Percentiles rank a stretch among this genome's conserved stretches.
phyloP scores from a whole-genome alignment of 1,140 invertebrate genomes.

The Drosophila grimshawi region DNA sequence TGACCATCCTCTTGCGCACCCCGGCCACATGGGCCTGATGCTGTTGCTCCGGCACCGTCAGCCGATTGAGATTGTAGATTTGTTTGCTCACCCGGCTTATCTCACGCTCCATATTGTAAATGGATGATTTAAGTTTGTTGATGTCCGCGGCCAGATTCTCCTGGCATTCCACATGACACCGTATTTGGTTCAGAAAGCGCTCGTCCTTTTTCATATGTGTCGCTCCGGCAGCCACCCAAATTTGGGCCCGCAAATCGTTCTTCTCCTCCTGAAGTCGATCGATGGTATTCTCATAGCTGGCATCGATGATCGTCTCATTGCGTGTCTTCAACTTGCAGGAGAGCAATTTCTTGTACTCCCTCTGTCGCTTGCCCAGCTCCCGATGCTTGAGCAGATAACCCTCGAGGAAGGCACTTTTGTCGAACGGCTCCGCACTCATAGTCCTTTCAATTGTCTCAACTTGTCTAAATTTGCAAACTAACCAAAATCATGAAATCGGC shows the following conservation, averaged over 20 bases:
- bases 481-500: conserved; percentile 4
- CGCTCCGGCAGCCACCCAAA: conserved; percentile 74
- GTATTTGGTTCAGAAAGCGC: conserved; percentile 50
- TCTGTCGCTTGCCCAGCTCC: conserved; percentile 73
- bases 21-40: conserved; percentile 56
- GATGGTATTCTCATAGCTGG: conserved; percentile 76
- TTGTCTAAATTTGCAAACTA: conserved; percentile 21
- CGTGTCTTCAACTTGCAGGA: conserved; percentile 68
- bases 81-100: conserved; percentile 66
- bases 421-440: conserved; percentile 55
- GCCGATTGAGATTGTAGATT: conserved; percentile 65
- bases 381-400: conserved; percentile 68
- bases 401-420: conserved; percentile 68
- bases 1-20: conserved; percentile 61
- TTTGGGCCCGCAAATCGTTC: conserved; percentile 74
- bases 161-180: conserved; percentile 74
- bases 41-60: conserved; percentile 68
- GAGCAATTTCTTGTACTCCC: conserved; percentile 78
- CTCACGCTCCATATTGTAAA: conserved; percentile 69
- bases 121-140: conserved; percentile 59
- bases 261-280: conserved; percentile 72
- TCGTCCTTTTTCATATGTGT: conserved; percentile 58
- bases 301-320: conserved; percentile 75
- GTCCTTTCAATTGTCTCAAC: conserved; percentile 11
- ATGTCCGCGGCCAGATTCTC: conserved; percentile 66